Base-by-base conservation (phyloP, 2,797 vertebrate genomes). In the Aplochiton taeniatus region DNA sequence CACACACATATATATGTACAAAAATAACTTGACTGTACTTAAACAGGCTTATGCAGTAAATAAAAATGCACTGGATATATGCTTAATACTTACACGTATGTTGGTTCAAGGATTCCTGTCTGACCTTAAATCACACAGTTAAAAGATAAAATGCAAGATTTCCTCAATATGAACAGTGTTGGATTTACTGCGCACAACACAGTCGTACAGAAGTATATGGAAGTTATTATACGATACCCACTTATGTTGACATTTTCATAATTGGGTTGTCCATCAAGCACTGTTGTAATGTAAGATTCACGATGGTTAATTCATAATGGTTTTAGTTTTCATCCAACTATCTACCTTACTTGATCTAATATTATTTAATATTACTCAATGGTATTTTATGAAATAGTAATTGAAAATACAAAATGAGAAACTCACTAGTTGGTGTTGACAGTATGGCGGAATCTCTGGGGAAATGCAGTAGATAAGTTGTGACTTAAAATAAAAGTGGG, bases 31-130 rank as follows among this genome's bases (percentile, higher is more conserved):
- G 31, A 31, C 31, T 31, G 31, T 31, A 31, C 31, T 31, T 31
- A 31, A 31, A 31, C 6, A 31, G 6, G 31, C 31, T 31, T 31
- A 31, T 31, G 31, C 31, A 2, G 31, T 31, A 31, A 31, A n/a
- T n/a, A n/a, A 31, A 31, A 31, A 31, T 31, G 31, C 31, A 3
- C 31, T 31, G 31, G 9, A 51, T 2, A 18, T 46, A 49, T 17
- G 13, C 65, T 17, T 18, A 42, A 49, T 11, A 73, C 83, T 80
- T 69, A 85, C 83, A 83, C 79, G 54, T 83, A 85, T 54, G 69
- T 76, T 50, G 77, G 63, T 58, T 85, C 82, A 56, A 44, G 16
- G 42, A 11, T 70, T 45, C 60, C 61, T 13, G 43, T 12, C 5
- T 43, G 13, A 56, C 20, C 65, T 53, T 56, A 56, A 70, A 31